These are phyloP conservation scores for Meghimatium bilineatum DNA, from an alignment of 2,888 invertebrate genomes.

Conservation along the genomic window DNA sequence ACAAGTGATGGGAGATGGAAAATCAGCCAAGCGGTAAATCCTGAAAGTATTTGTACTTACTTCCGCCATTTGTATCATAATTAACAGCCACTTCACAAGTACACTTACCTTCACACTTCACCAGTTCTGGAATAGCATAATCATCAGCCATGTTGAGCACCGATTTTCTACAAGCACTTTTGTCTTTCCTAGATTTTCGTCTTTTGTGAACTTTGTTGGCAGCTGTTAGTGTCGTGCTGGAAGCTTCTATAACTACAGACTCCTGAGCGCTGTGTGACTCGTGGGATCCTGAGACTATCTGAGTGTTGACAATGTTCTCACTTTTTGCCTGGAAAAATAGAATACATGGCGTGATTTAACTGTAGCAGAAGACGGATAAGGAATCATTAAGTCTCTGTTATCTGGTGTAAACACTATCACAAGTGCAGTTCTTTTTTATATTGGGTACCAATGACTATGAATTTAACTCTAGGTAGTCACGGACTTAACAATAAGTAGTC, in stretches of 20 bases:
- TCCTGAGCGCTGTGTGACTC: not conserved
- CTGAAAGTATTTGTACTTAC: no score
- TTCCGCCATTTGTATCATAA: no score
- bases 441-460: no score
- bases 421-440: no score
- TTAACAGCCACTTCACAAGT: not conserved
- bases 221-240: not conserved
- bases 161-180: constrained; percentile 50
- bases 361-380: no score
- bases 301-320: not conserved
- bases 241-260: not conserved
- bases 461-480: no score
- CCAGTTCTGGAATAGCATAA: not conserved
- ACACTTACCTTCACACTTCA: not conserved
- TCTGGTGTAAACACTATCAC: no score
- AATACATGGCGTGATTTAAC: not conserved
- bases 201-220: not conserved
- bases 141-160: constrained; percentile 46
- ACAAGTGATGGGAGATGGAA: no score
- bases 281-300: not conserved
- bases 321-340: not conserved
- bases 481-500: no score
- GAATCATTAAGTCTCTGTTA: no score
- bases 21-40: no score
- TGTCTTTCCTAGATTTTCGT: constrained; percentile 48